Evolutionary conservation across 2,888 invertebrate species (phyloP), one percentile per base, ranked within the genome.

Genomic region (Synanthedon formicaeformis): DNA sequence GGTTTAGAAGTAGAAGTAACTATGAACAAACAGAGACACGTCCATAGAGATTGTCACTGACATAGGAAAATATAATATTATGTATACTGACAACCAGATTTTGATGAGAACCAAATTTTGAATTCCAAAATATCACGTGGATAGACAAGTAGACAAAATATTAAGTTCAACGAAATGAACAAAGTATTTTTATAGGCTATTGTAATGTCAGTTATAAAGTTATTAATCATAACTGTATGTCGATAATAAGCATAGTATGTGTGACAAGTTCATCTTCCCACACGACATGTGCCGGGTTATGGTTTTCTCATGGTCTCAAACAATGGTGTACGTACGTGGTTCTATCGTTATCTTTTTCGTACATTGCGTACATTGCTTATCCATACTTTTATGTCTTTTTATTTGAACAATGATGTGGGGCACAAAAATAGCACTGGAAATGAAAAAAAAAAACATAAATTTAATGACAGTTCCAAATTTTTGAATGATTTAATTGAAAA

Each of bases 231-330:
- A 45, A 45, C 45, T 14, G 45, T 45, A 49, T 49, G 49, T 49
- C 23, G 23, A 49, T 49, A 49, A 49, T 49, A 23, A 49, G 14
- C 12, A 55, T 45, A 12, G 45, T 45, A 45, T 13, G 53, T 57
- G 50, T 55, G 57, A 60, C 61, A 58, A 59, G 62, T 58, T 63
- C 60, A 61, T 10, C 16, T 53, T 53, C 53, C 53, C 53, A 52
- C 50, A 45, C 48, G n/a, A 16, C 13, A 49, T 49, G 56, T 41
- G 50, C 16, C 16, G 63, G 61, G 45, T 56, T 60, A 58, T 55
- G 56, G 52, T 55, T 56, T 75, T 77, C 78, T 64, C 76, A 75
- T 69, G 63, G 58, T 58, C 54, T 51, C 52, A 66, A 58, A 76
- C 76, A 75, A 76, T 75, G 59, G 63, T 2, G 16, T 16, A 16